Evolutionary conservation across 2,113 vertebrate genomes (phyloP).

Genomic region (Macquaria australasica): DNA sequence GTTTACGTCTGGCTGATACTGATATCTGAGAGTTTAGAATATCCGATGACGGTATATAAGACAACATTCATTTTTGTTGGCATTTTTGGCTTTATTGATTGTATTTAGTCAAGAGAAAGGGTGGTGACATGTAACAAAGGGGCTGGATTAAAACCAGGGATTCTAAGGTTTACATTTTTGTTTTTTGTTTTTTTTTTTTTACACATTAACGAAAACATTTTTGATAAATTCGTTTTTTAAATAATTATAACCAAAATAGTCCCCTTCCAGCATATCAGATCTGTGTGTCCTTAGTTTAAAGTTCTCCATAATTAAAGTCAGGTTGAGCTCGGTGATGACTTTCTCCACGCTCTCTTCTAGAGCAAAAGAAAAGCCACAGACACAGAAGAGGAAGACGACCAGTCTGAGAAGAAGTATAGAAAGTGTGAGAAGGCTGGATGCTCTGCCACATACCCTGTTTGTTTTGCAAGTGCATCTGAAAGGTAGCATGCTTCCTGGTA

Average conservation of each 20-base stretch:
- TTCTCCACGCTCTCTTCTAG: constrained; percentile 76
- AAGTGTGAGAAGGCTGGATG: constrained; percentile 98
- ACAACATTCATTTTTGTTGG: not conserved
- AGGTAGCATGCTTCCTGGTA: constrained; percentile 81
- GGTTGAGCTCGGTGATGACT: not conserved
- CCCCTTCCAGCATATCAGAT: not conserved
- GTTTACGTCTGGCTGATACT: not conserved
- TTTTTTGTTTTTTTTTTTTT: too few species aligned
- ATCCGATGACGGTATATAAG: too few species aligned
- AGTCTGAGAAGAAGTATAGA: constrained; percentile 96
- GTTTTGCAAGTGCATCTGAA: constrained; percentile 97
- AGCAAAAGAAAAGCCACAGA: constrained; percentile 91
- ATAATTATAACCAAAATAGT: not conserved
- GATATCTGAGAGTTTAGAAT: not conserved
- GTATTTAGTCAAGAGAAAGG: not conserved
- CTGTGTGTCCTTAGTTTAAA: not conserved
- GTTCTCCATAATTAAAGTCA: not conserved
- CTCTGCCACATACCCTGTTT: constrained; percentile 93
- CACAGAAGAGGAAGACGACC: constrained; percentile 93
- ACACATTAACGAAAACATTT: too few species aligned
- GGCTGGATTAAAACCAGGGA: not conserved
- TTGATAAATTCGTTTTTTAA: not conserved
- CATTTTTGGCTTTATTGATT: not conserved
- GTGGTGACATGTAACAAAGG: not conserved
- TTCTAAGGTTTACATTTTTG: not conserved